Base-by-base conservation (phyloP, 1,140 invertebrate genomes). In the Bombus ignitus region DNA sequence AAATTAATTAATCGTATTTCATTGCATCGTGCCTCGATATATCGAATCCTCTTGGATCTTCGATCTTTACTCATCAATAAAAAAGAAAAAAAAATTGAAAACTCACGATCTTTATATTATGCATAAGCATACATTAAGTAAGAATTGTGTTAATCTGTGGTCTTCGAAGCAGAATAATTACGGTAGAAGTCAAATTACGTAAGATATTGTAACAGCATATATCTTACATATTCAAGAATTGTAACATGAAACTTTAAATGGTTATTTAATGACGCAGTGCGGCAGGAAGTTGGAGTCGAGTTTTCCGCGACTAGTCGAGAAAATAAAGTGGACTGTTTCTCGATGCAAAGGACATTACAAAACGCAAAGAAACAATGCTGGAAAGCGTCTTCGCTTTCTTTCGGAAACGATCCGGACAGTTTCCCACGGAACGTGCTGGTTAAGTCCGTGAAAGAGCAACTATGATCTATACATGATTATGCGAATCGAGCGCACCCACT, bases 351-450 rank as follows among this genome's bases (percentile, higher is more conserved):
- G 28, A 18, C 57, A 10, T 77, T 85, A 59, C 42, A 65, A 73
- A 81, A 70, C 78, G 42, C 9, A 37, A 57, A 37, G 42, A 9
- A 73, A 85, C 77, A 85, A 85, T 88, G 72, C 59, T 77, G 87
- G 87, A 89, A 85, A 85, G 82, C 15, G 73, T 79, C 10, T 83
- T 81, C 35, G 37, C 76, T 88, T 71, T 81, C 78, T 86, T 91
- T 77, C 39, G 71, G 83, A 89, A 82, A 68, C 70, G 5, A 15
- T 72, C 70, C 35, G 39, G 73, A 76, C 79, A 75, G 71, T 81
- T 81, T 78, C 77, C 47, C 76, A 75, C 75, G 71, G 42, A 39
- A 78, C 71, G 42, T 22, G 42, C 70, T 35, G 39, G 13, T 68
- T 71, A 18, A 70, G 25, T 74, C 32, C 44, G 57, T 37, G 44